These are phyloP conservation scores for Nomada fucata DNA, from an alignment of 2,888 invertebrate genomes.

Conservation along the genomic window DNA sequence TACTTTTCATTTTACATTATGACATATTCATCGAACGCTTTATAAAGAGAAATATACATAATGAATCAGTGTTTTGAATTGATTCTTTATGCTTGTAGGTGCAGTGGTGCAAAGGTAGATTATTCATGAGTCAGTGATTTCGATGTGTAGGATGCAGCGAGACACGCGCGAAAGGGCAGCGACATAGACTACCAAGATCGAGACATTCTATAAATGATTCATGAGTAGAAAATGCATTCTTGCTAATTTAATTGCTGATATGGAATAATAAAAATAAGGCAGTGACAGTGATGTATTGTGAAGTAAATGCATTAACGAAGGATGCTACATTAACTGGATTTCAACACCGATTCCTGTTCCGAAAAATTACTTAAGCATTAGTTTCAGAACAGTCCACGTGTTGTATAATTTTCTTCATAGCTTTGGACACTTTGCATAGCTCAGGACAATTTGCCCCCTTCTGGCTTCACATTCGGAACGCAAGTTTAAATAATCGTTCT, in stretches of 20 bases:
- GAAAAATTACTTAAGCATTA: not conserved
- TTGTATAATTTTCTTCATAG: not conserved
- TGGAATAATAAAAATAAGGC: slow-evolving; percentile 24
- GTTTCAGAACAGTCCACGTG: not conserved
- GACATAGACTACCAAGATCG: slow-evolving; percentile 61
- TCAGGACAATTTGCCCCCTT: too few relatives aligned
- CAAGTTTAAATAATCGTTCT: too few relatives aligned
- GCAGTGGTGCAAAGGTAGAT: slow-evolving; percentile 24
- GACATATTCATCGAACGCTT: slow-evolving; percentile 18
- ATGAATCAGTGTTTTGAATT: slow-evolving; percentile 12
- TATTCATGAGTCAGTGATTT: slow-evolving; percentile 56
- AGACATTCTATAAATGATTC: slow-evolving; percentile 72
- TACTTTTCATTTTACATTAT: not conserved
- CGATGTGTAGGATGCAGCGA: slow-evolving; percentile 56
- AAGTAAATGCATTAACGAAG: not conserved
- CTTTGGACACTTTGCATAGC: not conserved
- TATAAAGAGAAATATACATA: not conserved
- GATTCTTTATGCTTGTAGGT: slow-evolving; percentile 1
- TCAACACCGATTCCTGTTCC: not conserved
- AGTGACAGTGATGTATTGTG: slow-evolving; percentile 19
- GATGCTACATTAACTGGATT: not conserved
- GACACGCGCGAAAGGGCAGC: slow-evolving; percentile 47
- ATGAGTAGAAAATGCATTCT: slow-evolving; percentile 66
- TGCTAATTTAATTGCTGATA: slow-evolving; percentile 57
- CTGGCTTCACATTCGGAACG: too few relatives aligned